Evolutionary conservation across 1,140 invertebrate species (phyloP), one percentile per base, ranked within the genome.

Genomic region (Cyrtorhinus lividipennis): DNA sequence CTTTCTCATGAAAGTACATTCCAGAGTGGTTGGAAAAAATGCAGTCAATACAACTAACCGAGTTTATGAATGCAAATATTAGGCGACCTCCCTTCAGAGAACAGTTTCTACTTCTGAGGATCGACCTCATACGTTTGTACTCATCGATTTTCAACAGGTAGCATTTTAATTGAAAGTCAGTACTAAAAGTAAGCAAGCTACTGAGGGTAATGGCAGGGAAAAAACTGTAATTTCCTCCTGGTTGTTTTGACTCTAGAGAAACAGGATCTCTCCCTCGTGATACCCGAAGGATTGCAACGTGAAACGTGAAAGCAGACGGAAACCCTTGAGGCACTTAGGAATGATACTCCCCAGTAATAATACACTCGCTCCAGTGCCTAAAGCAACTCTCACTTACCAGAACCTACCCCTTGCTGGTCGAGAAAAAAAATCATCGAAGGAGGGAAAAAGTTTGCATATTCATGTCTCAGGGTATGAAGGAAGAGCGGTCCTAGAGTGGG

Each of bases 321-420:
- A 22, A 12, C 48, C 48, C 48, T 53, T 53, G 48, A 53, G 48
- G 48, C 48, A 53, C 48, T 53, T 53, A 53, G 48, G 10, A 53
- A 53, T 53, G 20, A 53, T 53, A 53, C 48, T 53, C 10, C 48
- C 48, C 48, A 53, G 48, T 53, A 53, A 53, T 53, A 53, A 53
- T 53, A 53, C 48, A 12, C 10, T 20, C 15, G 30, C 30, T 15
- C 15, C 15, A 38, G 30, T 38, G 30, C 48, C 48, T 53, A 12
- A 22, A 53, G 48, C 48, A 53, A 53, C 12, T 53, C 48, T 53
- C 48, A 53, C 48, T 53, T 53, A 22, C 48, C 30, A 5, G 5
- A 38, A 38, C 5, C 30, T 15, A 22, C 48, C 48, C 48, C 20
- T 53, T 53, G 10, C 5, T 5, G 30, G 30, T 38, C 18, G 20